These are phyloP conservation scores for Acomys russatus DNA, from an alignment of 2,797 vertebrate species.

Conservation along the genomic window DNA sequence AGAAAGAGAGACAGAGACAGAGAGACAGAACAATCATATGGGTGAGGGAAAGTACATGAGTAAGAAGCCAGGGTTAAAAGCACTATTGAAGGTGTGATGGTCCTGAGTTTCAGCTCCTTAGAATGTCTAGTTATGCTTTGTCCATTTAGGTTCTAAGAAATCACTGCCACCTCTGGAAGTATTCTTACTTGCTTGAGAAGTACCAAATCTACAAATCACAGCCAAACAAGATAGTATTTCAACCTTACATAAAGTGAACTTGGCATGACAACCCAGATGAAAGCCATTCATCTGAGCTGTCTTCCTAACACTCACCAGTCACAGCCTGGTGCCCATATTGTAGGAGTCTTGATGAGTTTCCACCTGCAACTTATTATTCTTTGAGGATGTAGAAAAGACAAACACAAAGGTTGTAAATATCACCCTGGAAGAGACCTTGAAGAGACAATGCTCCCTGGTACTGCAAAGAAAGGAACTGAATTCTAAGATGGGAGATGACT, in stretches of 20 bases:
- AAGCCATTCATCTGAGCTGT: not conserved
- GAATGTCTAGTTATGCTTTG: not conserved
- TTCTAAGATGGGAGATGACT: not conserved
- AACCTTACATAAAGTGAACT: not conserved
- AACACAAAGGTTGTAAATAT: not conserved
- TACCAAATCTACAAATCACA: not conserved
- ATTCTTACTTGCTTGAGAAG: not conserved
- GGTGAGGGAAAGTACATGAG: not conserved
- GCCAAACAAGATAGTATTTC: not conserved
- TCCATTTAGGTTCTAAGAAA: conserved; percentile 27
- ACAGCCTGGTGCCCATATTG: not conserved
- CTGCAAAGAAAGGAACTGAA: not conserved
- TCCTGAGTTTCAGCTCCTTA: not conserved
- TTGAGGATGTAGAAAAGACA: not conserved
- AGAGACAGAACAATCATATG: not conserved
- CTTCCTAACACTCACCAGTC: not conserved
- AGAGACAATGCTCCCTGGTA: not conserved
- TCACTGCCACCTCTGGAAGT: not conserved
- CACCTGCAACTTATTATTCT: not conserved
- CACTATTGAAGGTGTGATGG: not conserved
- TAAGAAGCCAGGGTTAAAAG: not conserved
- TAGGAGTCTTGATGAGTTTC: not conserved
- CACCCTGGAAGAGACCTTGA: not conserved
- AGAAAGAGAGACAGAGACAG: no score
- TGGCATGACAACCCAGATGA: not conserved